A percentile compares a stretch with the other conserved stretches of the same genome.
Evolutionary conservation across 2,888 invertebrate species (phyloP).

Genomic region (Callosobruchus maculatus): DNA sequence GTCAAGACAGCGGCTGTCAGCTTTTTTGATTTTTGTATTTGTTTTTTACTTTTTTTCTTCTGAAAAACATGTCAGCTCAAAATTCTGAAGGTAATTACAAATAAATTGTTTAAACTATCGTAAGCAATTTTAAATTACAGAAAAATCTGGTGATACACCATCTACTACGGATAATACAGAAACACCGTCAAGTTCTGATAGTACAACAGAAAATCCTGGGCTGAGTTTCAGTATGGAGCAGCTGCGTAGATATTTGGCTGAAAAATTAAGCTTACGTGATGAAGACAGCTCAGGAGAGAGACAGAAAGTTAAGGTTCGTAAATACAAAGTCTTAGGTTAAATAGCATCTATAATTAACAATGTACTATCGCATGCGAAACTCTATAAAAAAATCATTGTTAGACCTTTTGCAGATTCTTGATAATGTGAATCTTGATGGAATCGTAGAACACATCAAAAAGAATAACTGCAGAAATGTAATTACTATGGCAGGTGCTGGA

Average conservation of each 20-base stretch:
- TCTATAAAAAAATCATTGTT: conserved; percentile 10
- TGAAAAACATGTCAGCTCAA: neutral
- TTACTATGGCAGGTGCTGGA: conserved; percentile 94
- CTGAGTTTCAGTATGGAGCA: conserved; percentile 55
- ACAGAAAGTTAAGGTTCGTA: conserved; percentile 30
- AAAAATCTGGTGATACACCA: neutral
- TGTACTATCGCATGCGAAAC: neutral
- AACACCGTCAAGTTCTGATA: neutral
- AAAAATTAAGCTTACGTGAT: conserved; percentile 61
- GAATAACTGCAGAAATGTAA: conserved; percentile 75
- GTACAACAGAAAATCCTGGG: conserved; percentile 1
- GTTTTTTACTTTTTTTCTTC: neutral
- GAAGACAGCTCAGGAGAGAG: conserved; percentile 33
- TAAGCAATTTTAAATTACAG: neutral
- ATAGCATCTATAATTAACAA: neutral
- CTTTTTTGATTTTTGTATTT: too few species aligned
- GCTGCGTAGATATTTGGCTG: conserved; percentile 62
- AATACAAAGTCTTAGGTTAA: conserved; percentile 2
- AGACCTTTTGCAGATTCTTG: conserved; percentile 4
- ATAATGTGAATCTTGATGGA: conserved; percentile 69
- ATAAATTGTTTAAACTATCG: neutral
- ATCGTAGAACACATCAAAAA: conserved; percentile 75
- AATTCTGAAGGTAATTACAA: neutral
- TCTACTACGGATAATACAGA: neutral
- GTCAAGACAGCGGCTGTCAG: neutral